These are phyloP conservation scores for Plagiodera versicolora DNA, from an alignment of 2,888 invertebrate genomes.

Conservation along the genomic window DNA sequence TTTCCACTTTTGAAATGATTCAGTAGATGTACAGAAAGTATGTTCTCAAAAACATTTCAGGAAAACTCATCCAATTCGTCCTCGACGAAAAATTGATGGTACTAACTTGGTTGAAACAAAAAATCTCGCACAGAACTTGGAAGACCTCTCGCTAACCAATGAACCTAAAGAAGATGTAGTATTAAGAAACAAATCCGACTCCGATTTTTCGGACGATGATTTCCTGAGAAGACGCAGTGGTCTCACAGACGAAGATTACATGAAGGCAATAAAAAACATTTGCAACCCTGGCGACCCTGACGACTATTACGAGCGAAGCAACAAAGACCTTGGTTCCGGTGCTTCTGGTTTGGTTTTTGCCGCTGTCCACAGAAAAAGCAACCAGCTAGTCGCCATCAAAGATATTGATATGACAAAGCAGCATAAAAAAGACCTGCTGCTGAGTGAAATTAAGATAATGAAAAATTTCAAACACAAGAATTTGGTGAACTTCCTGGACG, in stretches of 20 bases:
- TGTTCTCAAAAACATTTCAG: too few species aligned
- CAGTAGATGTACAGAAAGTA: too few species aligned
- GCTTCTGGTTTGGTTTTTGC: constrained; percentile 92
- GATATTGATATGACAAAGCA: constrained; percentile 95
- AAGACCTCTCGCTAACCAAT: constrained; percentile 49
- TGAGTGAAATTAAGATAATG: constrained; percentile 92
- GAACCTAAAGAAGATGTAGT: constrained; percentile 50
- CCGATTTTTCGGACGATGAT: constrained; percentile 46
- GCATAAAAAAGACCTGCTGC: constrained; percentile 91
- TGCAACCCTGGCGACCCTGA: constrained; percentile 84
- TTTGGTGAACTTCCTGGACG: constrained; percentile 88
- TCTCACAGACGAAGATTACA: constrained; percentile 73
- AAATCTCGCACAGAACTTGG: constrained; percentile 52
- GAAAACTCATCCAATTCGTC: constrained; percentile 53
- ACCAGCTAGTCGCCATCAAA: constrained; percentile 88
- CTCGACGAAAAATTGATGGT: constrained; percentile 51
- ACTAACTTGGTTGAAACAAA: constrained; percentile 43
- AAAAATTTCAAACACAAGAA: constrained; percentile 92
- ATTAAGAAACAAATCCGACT: constrained; percentile 48
- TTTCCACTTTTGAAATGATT: too few species aligned
- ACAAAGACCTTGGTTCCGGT: constrained; percentile 86
- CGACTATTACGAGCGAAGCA: constrained; percentile 72
- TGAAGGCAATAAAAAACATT: constrained; percentile 69
- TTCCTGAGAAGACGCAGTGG: constrained; percentile 53
- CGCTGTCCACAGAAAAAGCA: constrained; percentile 74